Evolutionary conservation across 2,113 vertebrate species (phyloP).

Genomic region (Ovibos moschatus): DNA sequence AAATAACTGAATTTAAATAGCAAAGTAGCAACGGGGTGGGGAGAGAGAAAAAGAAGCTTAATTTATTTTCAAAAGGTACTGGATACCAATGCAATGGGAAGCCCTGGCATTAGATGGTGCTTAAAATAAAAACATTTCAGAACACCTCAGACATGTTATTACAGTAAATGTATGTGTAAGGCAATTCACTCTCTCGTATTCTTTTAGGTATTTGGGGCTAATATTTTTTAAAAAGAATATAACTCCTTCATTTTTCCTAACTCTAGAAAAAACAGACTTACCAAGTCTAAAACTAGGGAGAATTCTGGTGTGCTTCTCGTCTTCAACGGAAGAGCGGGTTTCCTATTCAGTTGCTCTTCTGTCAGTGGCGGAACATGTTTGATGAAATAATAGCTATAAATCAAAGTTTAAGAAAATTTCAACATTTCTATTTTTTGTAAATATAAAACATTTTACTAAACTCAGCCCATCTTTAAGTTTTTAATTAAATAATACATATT

Average conservation of each 20-base stretch:
- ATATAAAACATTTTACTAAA: constrained; percentile 15
- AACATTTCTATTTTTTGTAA: constrained; percentile 38
- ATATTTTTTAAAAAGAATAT: constrained; percentile 6
- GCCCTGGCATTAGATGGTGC: neutral
- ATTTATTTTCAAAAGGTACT: constrained; percentile 18
- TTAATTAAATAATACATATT: neutral
- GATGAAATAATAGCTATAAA: constrained; percentile 97
- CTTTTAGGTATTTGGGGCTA: neutral
- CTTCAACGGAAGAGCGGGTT: constrained; percentile 97
- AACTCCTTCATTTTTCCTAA: neutral
- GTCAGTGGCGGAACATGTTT: constrained; percentile 98
- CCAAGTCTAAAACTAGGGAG: constrained; percentile 97
- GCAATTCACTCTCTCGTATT: neutral
- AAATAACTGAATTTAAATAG: neutral
- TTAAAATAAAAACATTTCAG: constrained; percentile 7
- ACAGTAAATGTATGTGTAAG: neutral
- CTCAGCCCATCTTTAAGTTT: constrained; percentile 2
- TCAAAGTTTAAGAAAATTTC: constrained; percentile 49
- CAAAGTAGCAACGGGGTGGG: neutral
- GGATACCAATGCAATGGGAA: neutral
- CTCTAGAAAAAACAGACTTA: constrained; percentile 72
- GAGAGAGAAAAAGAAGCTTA: neutral
- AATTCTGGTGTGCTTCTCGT: constrained; percentile 99
- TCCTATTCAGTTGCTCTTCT: constrained; percentile 97
- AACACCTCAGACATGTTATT: neutral